Base-by-base conservation (phyloP, 92 coral and sea anemone genomes). In the Diadumene lineata region DNA sequence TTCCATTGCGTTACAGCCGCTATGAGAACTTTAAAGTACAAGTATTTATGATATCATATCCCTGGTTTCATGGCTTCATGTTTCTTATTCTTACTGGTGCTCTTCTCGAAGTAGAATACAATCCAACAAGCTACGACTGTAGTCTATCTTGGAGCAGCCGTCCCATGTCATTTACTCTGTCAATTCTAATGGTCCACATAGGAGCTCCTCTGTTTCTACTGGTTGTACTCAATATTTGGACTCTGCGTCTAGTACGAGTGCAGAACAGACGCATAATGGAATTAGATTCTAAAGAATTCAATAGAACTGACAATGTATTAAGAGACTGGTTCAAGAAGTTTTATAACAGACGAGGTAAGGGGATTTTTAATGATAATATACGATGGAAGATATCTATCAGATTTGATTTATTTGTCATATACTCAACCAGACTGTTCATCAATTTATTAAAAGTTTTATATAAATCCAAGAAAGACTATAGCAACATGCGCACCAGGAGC, bases 61-160 rank as follows among this genome's bases (percentile, higher is more conserved):
- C 90, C 18, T 86, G 86, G 86, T 0, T 69, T 28, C 86, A 86
- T 33, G 75, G 86, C 2, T 24, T 69, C 19, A 21, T 55, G 1
- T 81, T 75, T 46, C 65, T 44, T 21, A 43, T 86, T 16, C 34
- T 63, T 38, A 66, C 63, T 64, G 82, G 56, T 6, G 31, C 64
- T 7, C 43, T 50, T 32, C 50, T 86, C 23, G 79, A 73, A 25
- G 57, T 85, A 2, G n/a, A 79, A 48, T 85, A 72, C 56, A 55
- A 68, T 38, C 70, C 74, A 34, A 22, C 56, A 4, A 56, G 77
- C 0, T 57, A 64, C 24, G 85, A 68, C 76, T 85, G 89, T 50
- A 81, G 89, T 4, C 31, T 85, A 7, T 64, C 69, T 0, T 85
- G 89, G 89, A 51, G 68, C 0, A 31, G 44, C 15, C 64, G 81